Base-by-base conservation (phyloP, 2,888 invertebrate species). In the Halictus quadricinctus region DNA sequence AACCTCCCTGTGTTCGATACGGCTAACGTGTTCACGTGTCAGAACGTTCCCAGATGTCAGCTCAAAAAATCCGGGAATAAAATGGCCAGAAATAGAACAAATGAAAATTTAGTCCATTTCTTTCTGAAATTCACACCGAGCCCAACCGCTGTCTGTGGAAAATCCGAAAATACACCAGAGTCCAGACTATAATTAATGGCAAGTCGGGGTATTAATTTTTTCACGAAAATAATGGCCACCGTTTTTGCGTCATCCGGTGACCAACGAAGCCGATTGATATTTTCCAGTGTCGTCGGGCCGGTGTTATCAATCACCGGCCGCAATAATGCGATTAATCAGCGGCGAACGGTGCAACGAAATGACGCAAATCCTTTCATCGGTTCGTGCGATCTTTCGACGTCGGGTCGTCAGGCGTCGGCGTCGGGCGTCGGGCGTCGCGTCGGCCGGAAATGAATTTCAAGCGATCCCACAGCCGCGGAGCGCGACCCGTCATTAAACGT, bases 401-500 rank as follows among this genome's bases (percentile, higher is more conserved):
- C 41, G 66, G 8, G 54, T 10, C 54, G 54, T 21, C 21, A 36
- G 21, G 21, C 54, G 54, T 54, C 54, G 3, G 4, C n/a, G 48
- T 36, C 25, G 36, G 36, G 36, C 36, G 36, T 36, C 36, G 36
- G 36, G 10, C 25, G 54, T 15, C 46, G 36, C 15, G 72, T 46
- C 13, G 8, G 36, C 66, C 36, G 66, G 66, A 29, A 66, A 36
- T 36, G 21, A 66, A 66, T 36, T 66, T 66, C 36, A 64, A 64
- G 64, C 66, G 66, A 66, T 29, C 15, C 15, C 29, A 29, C 15
- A 18, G 36, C 66, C 36, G 29, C 36, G 8, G 18, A n/a, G 18
- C 8, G 66, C 66, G 29, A 79, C 66, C 79, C 75, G 82, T 81
- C 77, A 85, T 85, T 85, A 85, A 85, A 80, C 79, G 83, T 85